Evolutionary conservation across 1,140 invertebrate species (phyloP), one percentile per base, ranked within the genome.

Genomic region (Aphelenchoides fujianensis): DNA sequence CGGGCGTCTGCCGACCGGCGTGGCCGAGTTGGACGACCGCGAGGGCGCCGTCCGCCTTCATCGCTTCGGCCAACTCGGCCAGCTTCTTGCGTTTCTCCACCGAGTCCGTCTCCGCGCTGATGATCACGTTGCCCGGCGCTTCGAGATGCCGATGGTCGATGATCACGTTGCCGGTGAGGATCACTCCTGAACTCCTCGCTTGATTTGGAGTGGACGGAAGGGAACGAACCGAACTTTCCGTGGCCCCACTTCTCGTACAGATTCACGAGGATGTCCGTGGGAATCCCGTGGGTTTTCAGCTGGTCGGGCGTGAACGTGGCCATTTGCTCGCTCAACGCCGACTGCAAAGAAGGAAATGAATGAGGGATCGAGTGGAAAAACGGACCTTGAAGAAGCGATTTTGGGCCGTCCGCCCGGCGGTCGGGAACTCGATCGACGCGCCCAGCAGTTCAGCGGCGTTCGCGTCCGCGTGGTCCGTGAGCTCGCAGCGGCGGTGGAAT

Each of bases 241-340:
- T 75, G 73, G 3, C 73, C 73, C 32, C 35, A 75, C 59, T 74
- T 74, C 1, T 71, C 32, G 34, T 74, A 75, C 52, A 63, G 28
- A 34, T 73, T 73, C 9, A 74, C 54, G 7, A 74, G 35, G 32
- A 34, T n/a, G 9, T 71, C 54, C 2, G 30, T 73, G 5, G 72
- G 68, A 35, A 72, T 36, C 12, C 71, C 71, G 30, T 5, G 59
- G 30, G 59, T 73, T 12, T 53, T n/a, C 1, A 35, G 23, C 36
- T 71, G 23, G 1, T 31, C 31, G 0, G 5, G 27, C 12, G 30
- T 35, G 23, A 19, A 71, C 1, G 64, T 30, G 19, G 57, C 63
- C 3, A 53, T 52, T 30, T 28, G 23, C n/a, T 72, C 71, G 27
- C 70, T 41, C 36, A 72, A 27, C 23, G 71, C 48, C 0, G 72